A percentile compares a stretch with the other conserved stretches of the same genome.
phyloP scores from a whole-genome alignment of 2,797 vertebrate genomes.

The Loris lydekkerianus region DNA sequence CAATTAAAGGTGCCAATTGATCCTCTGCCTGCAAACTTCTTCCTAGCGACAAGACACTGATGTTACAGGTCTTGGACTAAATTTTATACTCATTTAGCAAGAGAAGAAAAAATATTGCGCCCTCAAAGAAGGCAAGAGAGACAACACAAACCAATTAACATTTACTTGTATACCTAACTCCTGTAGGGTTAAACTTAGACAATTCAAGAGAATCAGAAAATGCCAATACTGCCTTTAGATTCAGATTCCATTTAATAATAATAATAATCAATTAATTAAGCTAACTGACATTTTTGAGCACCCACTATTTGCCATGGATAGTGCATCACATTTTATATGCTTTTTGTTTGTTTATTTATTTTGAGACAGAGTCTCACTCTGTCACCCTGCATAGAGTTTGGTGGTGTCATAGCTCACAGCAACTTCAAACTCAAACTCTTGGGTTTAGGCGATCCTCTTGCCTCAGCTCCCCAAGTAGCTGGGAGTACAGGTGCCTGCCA shows the following conservation, averaged over 20 bases:
- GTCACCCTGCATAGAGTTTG: too few relatives aligned
- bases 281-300: not conserved
- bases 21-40: not conserved
- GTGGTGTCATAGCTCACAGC: too few relatives aligned
- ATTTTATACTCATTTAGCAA: too few relatives aligned
- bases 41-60: not conserved
- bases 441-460: too few relatives aligned
- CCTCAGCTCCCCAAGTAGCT: too few relatives aligned
- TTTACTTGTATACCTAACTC: not conserved
- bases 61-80: not conserved
- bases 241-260: not conserved
- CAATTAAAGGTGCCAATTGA: not conserved
- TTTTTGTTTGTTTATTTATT: not conserved
- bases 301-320: not conserved
- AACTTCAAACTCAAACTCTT: too few relatives aligned
- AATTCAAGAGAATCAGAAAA: not conserved
- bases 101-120: not conserved
- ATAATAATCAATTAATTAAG: not conserved
- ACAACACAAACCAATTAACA: not conserved
- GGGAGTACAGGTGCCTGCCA: too few relatives aligned
- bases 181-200: not conserved
- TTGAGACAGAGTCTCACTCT: too few relatives aligned
- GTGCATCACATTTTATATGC: not conserved
- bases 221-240: not conserved
- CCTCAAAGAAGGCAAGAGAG: not conserved